phyloP scores from a whole-genome alignment of 2,888 invertebrate genomes.

The Myopa testacea region DNA sequence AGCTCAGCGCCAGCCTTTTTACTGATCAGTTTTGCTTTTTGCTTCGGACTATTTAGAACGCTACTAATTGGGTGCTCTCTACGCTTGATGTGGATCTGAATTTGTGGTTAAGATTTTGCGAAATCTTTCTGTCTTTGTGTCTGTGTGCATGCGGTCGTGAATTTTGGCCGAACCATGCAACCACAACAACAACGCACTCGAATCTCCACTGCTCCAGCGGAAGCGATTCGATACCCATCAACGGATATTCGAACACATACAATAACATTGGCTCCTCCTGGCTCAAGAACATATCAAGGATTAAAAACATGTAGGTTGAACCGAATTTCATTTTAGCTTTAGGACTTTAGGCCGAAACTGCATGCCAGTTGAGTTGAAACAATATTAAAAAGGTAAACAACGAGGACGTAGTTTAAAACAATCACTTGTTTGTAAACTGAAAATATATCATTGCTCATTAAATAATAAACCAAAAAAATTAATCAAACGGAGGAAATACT shows the following conservation, averaged over 20 bases:
- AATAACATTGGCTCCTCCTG: slow-evolving; percentile 44
- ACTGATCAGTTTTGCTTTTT: slow-evolving; percentile 43
- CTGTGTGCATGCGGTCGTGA: background rate
- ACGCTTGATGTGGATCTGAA: slow-evolving; percentile 10
- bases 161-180: slow-evolving; percentile 1
- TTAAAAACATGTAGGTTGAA: slow-evolving; percentile 57
- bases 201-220: slow-evolving; percentile 42
- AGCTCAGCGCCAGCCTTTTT: background rate
- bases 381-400: too few species aligned
- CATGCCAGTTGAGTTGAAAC: too few species aligned
- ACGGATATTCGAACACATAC: slow-evolving; percentile 55
- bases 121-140: background rate
- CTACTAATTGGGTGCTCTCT: slow-evolving; percentile 22
- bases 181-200: slow-evolving; percentile 58
- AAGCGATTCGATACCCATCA: slow-evolving; percentile 46
- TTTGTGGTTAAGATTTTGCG: background rate
- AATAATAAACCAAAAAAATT: too few species aligned
- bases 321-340: background rate
- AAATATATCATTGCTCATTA: too few species aligned
- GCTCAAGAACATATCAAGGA: slow-evolving; percentile 56
- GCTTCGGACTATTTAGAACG: slow-evolving; percentile 39
- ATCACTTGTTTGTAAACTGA: too few species aligned
- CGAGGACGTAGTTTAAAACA: too few species aligned
- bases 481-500: too few species aligned
- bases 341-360: too few species aligned